phyloP scores from a whole-genome alignment of 2,113 vertebrate genomes.

The Pseudolaguvia tuberculata region DNA sequence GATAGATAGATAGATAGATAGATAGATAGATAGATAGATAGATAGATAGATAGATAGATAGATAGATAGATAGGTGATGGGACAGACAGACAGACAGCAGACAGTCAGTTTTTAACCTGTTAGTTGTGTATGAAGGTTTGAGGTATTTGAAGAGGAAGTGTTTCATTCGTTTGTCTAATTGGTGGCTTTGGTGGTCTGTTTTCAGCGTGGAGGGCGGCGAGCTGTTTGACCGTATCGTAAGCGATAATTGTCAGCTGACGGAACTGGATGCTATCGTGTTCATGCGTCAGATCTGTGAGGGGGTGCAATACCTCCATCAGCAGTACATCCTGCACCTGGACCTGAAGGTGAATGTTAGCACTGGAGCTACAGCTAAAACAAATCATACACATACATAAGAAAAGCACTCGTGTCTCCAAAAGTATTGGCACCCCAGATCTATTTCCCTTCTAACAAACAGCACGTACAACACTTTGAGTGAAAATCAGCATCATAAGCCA shows the following conservation, averaged over 20 bases:
- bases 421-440: neutral
- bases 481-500: neutral
- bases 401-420: neutral
- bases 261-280: constrained; percentile 83
- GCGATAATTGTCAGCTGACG: constrained; percentile 77
- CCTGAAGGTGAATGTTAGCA: constrained; percentile 72
- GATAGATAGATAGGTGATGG: too few species aligned
- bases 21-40: too few species aligned
- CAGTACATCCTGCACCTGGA: constrained; percentile 87
- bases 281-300: constrained; percentile 82
- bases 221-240: constrained; percentile 82
- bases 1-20: too few species aligned
- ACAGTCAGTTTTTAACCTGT: too few species aligned
- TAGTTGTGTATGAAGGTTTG: too few species aligned
- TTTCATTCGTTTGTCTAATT: neutral
- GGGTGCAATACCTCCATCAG: constrained; percentile 82
- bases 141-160: neutral
- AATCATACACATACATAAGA: neutral
- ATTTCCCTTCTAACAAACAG: neutral
- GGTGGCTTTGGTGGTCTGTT: constrained; percentile 7
- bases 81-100: too few species aligned
- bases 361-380: neutral
- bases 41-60: too few species aligned
- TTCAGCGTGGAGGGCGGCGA: constrained; percentile 82
- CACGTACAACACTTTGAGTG: neutral